Conservation (phyloP, 53 echinoderm and acorn worm genomes). For the Echinometra lucunter region DNA sequence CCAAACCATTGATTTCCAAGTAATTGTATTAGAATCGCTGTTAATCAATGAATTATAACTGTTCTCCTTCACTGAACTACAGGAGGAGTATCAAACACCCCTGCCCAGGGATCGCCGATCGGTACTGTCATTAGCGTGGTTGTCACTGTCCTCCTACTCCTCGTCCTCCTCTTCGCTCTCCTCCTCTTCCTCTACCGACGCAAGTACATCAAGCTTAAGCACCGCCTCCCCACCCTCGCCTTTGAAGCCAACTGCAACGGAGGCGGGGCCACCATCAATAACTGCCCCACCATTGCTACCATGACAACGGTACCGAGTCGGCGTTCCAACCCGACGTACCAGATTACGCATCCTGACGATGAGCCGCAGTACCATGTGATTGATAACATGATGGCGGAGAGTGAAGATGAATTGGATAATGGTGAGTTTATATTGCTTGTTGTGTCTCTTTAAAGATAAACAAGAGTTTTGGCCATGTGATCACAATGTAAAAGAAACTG, state of each 20-base stretch:
- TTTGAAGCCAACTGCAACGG: slow-evolving; percentile 80
- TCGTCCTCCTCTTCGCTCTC: slow-evolving; percentile 84
- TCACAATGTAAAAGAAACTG: too few relatives aligned
- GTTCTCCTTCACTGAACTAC: neutral
- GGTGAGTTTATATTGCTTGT: slow-evolving; percentile 56
- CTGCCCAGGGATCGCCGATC: slow-evolving; percentile 55
- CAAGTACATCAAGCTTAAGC: slow-evolving; percentile 96
- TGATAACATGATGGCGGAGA: slow-evolving; percentile 88
- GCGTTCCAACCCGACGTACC: slow-evolving; percentile 96
- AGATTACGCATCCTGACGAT: slow-evolving; percentile 94
- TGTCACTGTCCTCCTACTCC: slow-evolving; percentile 80
- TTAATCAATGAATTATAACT: neutral
- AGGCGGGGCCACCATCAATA: slow-evolving; percentile 66
- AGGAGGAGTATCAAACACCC: slow-evolving; percentile 28
- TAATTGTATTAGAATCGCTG: too few relatives aligned
- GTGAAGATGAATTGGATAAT: slow-evolving; percentile 86
- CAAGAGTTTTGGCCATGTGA: too few relatives aligned
- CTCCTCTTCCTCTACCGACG: slow-evolving; percentile 91
- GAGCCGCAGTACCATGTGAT: slow-evolving; percentile 98
- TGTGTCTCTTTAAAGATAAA: neutral
- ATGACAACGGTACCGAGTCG: slow-evolving; percentile 75
- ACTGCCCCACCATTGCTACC: slow-evolving; percentile 19
- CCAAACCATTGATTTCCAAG: too few relatives aligned
- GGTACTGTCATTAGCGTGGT: slow-evolving; percentile 78
- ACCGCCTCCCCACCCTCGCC: slow-evolving; percentile 82